Evolutionary conservation across 2,113 vertebrate species (phyloP), one percentile per base, ranked within the genome.

Genomic region (Thomomys bottae): DNA sequence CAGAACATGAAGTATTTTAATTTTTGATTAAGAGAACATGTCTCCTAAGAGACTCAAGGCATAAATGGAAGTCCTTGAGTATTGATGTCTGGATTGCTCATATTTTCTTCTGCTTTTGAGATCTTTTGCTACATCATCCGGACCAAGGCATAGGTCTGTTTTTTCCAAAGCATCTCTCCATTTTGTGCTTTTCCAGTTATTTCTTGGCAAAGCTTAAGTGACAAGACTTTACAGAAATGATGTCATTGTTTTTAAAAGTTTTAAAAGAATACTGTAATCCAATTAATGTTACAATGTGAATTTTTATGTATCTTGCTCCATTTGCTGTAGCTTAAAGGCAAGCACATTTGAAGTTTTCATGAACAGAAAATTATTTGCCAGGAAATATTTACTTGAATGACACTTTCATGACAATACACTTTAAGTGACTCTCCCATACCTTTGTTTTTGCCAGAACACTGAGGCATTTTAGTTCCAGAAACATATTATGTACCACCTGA

Each of bases 401-500:
- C 28, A 84, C 81, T 34, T 10, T 64, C n/a, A 9, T 23, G 0
- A 32, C 54, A 63, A 84, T 90, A 84, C 83, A 87, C 91, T 85
- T 77, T 84, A 96, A 96, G 73, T 91, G 8, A 94, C 49, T 70
- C 82, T 78, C 2, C 20, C 38, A 90, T 8, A 89, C 21, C 3
- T 63, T 26, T 23, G 7, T 1, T 90, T 32, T 75, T 92, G 71
- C 36, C 72, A 94, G 83, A 73, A 87, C 21, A 84, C 38, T 72
- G 24, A 92, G 30, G 92, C 93, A 68, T 96, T 95, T 40, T 81
- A 17, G 34, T 70, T 94, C 94, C 5, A 92, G 9, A 94, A 92
- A 87, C 87, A 1, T 6, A 87, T 64, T 82, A 89, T 92, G 92
- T 87, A 77, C 3, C 26, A 91, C 57, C 77, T 67, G 71, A 18